Evolutionary conservation across 2,888 invertebrate species (phyloP).

Genomic region (Capitulum mitella): DNA sequence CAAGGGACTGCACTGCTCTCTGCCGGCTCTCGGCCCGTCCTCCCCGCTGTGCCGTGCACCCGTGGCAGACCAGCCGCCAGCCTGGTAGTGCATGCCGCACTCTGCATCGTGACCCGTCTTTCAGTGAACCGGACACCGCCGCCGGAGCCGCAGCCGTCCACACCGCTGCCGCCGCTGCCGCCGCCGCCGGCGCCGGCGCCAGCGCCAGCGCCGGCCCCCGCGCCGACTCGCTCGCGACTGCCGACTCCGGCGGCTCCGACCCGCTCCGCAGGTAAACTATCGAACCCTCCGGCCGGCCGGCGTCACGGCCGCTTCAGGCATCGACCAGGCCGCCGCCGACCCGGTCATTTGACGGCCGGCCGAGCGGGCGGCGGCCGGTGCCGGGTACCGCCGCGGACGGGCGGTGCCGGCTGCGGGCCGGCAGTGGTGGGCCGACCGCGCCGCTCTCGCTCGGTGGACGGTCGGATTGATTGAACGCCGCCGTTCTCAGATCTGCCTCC

Average conservation of each 20-base stretch:
- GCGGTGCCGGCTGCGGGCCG: not conserved
- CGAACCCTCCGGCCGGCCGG: not conserved
- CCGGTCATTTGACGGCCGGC: not conserved
- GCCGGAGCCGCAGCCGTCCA: conserved; percentile 39
- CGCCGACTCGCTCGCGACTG: not conserved
- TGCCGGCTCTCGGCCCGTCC: not conserved
- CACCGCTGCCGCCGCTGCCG: not conserved
- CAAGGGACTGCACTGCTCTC: not conserved
- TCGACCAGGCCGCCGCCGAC: not conserved
- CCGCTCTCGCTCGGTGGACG: not conserved
- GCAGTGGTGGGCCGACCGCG: not conserved
- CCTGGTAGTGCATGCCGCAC: conserved; percentile 23
- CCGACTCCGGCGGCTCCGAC: not conserved
- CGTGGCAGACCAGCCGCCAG: not conserved
- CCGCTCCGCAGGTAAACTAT: conserved; percentile 12
- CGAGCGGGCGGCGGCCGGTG: not conserved
- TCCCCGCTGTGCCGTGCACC: not conserved
- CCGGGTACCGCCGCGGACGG: not conserved
- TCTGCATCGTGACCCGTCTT: conserved; percentile 42
- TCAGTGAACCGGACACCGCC: conserved; percentile 57
- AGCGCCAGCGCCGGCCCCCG: not conserved
- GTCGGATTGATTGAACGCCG: not conserved
- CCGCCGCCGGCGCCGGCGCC: not conserved
- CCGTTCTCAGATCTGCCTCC: not conserved
- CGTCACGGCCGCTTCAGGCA: not conserved